Percentiles rank a stretch among this genome's conserved stretches.
phyloP scores from a whole-genome alignment of 2,113 vertebrate species.

The Sylvietta virens region DNA sequence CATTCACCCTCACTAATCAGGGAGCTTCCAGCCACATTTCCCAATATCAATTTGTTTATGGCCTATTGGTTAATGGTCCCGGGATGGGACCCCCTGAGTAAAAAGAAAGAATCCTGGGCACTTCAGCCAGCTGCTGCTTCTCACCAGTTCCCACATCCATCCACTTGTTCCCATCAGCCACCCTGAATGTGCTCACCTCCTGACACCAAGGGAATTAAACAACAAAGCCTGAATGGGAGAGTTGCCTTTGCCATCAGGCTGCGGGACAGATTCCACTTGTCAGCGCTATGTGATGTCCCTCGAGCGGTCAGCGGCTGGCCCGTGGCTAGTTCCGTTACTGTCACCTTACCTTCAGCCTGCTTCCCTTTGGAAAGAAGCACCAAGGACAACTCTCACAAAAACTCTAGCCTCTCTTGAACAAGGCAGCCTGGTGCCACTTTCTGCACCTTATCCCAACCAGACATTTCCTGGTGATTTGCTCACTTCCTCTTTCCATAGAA shows the following conservation, averaged over 20 bases:
- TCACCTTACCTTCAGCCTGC: background rate
- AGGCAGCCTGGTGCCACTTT: background rate
- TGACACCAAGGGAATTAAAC: conserved; percentile 37
- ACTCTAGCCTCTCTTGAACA: background rate
- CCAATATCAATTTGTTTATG: conserved; percentile 62
- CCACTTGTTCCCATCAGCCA: conserved; percentile 45
- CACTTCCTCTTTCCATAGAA: background rate
- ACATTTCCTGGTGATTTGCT: background rate
- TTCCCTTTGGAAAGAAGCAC: background rate
- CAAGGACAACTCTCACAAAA: background rate
- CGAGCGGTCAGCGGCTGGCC: background rate
- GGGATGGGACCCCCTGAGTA: conserved; percentile 37
- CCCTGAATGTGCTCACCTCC: conserved; percentile 41
- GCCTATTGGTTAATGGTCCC: conserved; percentile 36
- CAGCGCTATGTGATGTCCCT: background rate
- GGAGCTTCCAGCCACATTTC: conserved; percentile 68
- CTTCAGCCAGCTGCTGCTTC: conserved; percentile 62
- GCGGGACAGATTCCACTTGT: background rate
- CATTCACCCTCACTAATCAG: conserved; percentile 29
- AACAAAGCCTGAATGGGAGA: conserved; percentile 18
- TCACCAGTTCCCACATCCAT: conserved; percentile 61
- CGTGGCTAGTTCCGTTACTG: background rate
- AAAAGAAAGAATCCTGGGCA: conserved; percentile 53
- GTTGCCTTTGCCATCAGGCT: conserved; percentile 2
- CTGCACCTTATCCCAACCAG: background rate